Conservation (phyloP, 2,113 vertebrate species). For the Rousettus leschenaultii region DNA sequence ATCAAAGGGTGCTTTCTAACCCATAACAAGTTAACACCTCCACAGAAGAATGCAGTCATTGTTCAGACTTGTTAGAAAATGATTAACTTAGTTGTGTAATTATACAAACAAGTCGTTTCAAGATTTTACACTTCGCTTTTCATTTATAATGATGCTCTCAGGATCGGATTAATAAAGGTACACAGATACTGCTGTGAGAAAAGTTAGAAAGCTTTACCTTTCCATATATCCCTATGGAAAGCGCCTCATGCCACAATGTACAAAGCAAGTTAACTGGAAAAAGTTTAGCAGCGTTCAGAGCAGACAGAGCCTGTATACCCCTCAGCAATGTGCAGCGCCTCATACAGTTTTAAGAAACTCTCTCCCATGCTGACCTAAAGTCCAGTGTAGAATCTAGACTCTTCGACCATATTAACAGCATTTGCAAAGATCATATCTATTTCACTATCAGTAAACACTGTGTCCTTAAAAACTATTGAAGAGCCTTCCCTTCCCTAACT, state of each 20-base stretch:
- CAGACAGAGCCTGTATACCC: neutral
- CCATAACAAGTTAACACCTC: conserved; percentile 79
- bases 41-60: conserved; percentile 75
- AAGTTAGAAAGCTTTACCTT: neutral
- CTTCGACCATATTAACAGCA: neutral
- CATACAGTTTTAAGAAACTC: neutral
- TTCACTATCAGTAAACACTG: neutral
- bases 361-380: neutral
- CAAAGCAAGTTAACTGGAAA: neutral
- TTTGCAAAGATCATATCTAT: neutral
- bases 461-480: neutral
- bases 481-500: neutral
- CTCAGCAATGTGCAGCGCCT: neutral
- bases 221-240: neutral
- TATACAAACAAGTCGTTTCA: conserved; percentile 72
- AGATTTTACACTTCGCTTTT: conserved; percentile 68
- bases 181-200: conserved; percentile 4
- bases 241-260: neutral
- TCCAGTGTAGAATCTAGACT: conserved; percentile 9
- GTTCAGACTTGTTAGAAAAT: conserved; percentile 73
- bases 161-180: conserved; percentile 53
- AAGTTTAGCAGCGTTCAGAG: neutral
- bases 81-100: conserved; percentile 74
- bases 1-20: conserved; percentile 81
- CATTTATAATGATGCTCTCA: conserved; percentile 67